Base-by-base conservation (phyloP, 2,797 vertebrate genomes). In the Hydrophis major region DNA sequence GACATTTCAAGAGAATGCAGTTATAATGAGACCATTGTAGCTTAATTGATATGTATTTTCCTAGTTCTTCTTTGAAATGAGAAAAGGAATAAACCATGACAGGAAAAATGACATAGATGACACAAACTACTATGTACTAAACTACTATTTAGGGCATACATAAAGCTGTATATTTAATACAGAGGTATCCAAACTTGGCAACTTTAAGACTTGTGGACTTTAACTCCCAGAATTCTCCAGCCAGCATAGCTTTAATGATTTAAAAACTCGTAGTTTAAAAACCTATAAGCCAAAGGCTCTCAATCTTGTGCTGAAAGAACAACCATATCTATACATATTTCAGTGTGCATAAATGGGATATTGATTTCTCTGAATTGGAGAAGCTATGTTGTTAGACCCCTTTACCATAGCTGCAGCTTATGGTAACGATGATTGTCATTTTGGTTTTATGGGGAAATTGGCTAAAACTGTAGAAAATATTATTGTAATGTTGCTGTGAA, bases 1-100 rank as follows among this genome's bases (percentile, higher is more conserved):
- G 66, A 94, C 2, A 37, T 91, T 66, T 86, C 5, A 89, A 92
- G 92, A 91, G 53, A 95, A 94, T 42, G 0, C 14, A 4, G 87
- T 66, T 93, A 88, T 0, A 28, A 96, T 93, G 93, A 95, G 90
- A 63, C 59, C 93, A 53, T 18, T 94, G 59, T 78, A 93, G 83
- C 88, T 55, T 60, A 91, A 55, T 4, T 13, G 11, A 61, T 28
- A 83, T 89, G 91, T 94, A 66, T 1, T n/a, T 94, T 78, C 92
- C 4, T 25, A 53, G 86, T 92, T 91, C 57, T 89, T 92, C 94
- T 86, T 86, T 78, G 93, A 91, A 27, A 92, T 92, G 90, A 92
- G 88, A 93, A 37, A 22, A 89, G 0, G 0, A 3, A n/a, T 69
- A 93, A 42, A 37, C 1, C 61, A 0, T 0, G 4, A 92, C 92